Evolutionary conservation across 1,140 invertebrate genomes (phyloP).

Genomic region (Harlomillsia oculata): DNA sequence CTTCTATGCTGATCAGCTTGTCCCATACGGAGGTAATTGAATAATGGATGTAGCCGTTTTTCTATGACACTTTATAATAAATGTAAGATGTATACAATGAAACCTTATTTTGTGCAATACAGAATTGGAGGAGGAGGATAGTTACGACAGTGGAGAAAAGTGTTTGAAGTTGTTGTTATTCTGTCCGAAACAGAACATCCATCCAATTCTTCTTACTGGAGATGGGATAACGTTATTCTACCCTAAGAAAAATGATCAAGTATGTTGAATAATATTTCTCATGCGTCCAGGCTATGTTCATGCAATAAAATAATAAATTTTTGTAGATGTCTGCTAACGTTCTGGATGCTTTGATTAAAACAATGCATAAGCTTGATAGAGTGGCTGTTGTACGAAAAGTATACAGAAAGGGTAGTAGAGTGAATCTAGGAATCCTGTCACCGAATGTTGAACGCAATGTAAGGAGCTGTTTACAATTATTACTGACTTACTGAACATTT

Average conservation of each 20-base stretch:
- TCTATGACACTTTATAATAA: neutral
- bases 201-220: slow-evolving; percentile 11
- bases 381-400: slow-evolving; percentile 28
- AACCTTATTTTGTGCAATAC: neutral
- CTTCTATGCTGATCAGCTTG: slow-evolving; percentile 23
- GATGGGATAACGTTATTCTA: slow-evolving; percentile 25
- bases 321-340: neutral
- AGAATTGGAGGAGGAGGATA: slow-evolving; percentile 16
- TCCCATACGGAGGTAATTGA: slow-evolving; percentile 23
- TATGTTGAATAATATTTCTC: slow-evolving; percentile 2
- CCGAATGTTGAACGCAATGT: slow-evolving; percentile 14
- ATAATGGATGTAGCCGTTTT: neutral
- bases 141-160: slow-evolving; percentile 18
- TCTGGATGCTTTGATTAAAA: slow-evolving; percentile 23
- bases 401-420: slow-evolving; percentile 1
- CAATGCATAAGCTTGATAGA: slow-evolving; percentile 10
- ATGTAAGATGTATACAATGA: neutral
- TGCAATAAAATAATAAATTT: neutral
- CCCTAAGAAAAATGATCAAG: slow-evolving; percentile 13
- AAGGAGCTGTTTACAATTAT: neutral
- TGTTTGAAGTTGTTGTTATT: slow-evolving; percentile 30
- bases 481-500: too few species aligned
- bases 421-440: slow-evolving; percentile 9
- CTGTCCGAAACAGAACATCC: slow-evolving; percentile 23
- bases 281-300: neutral